A percentile compares a stretch with the other conserved stretches of the same genome.
Evolutionary conservation across 53 echinoderm and acorn worm species (phyloP).

Genomic region (Astropecten irregularis): DNA sequence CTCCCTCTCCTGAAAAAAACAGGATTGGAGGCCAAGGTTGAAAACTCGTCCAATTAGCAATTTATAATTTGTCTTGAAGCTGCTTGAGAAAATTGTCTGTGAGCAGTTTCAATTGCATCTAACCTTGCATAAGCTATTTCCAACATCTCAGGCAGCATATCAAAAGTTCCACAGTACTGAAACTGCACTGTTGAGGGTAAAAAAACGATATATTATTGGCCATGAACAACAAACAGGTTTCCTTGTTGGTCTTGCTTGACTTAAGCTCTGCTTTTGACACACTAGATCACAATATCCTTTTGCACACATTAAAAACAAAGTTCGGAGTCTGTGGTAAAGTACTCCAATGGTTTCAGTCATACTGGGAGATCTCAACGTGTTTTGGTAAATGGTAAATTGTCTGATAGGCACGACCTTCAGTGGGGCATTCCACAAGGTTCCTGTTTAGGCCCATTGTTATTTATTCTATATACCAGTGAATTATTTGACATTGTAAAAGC

Average conservation of each 20-base stretch:
- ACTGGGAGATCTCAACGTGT: not conserved
- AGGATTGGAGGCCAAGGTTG: not conserved
- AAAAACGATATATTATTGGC: not conserved
- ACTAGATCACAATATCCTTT: too few relatives aligned
- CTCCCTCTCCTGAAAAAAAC: too few relatives aligned
- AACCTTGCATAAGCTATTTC: not conserved
- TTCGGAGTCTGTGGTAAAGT: not conserved
- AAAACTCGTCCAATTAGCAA: constrained; percentile 21
- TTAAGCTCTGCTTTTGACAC: not conserved
- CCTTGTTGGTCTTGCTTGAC: not conserved
- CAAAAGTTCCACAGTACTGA: not conserved
- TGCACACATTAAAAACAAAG: not conserved
- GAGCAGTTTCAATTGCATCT: not conserved
- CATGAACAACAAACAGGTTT: not conserved
- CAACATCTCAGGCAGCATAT: constrained; percentile 2
- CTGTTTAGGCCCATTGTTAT: not conserved
- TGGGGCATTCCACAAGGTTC: constrained; percentile 3
- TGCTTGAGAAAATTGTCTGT: constrained; percentile 5
- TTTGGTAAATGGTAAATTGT: too few relatives aligned
- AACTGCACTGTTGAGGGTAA: too few relatives aligned
- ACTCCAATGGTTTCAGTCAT: not conserved
- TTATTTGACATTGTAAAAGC: not conserved
- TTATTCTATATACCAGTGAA: not conserved
- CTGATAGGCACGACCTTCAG: not conserved
- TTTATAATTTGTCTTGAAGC: constrained; percentile 1